Percentiles rank a stretch among this genome's conserved stretches.
Conservation (phyloP, 2,797 vertebrate species). For the Chaunax sp. region DNA sequence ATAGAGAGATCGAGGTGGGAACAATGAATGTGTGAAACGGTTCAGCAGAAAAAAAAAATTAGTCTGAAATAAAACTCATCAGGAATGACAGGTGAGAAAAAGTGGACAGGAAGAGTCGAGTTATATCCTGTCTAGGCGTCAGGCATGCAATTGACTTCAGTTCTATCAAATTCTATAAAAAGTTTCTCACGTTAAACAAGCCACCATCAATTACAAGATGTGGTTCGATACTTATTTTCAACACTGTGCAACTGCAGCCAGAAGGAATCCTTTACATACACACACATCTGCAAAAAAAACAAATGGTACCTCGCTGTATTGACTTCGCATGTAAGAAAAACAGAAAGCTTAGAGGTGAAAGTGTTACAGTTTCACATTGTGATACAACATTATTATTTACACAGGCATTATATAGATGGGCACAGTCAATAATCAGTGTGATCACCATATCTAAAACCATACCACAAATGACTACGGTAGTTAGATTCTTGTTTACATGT, state of each 20-base stretch:
- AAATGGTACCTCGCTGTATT: conserved; percentile 1
- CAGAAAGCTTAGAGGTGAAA: conserved; percentile 35
- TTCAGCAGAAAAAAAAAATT: conserved; percentile 20
- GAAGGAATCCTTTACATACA: conserved; percentile 4
- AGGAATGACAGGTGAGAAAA: conserved; percentile 33
- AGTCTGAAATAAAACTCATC: conserved; percentile 6
- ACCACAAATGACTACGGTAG: background rate
- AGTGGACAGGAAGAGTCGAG: conserved; percentile 11
- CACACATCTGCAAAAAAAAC: too few species aligned
- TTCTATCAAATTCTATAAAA: conserved; percentile 15
- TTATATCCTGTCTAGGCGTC: conserved; percentile 20
- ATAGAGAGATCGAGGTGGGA: conserved; percentile 8
- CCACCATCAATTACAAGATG: background rate
- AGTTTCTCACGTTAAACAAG: too few species aligned
- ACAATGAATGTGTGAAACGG: conserved; percentile 32
- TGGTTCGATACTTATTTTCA: conserved; percentile 11
- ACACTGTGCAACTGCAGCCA: conserved; percentile 4
- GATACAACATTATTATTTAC: conserved; percentile 66
- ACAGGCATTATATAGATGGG: too few species aligned
- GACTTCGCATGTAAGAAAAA: conserved; percentile 43
- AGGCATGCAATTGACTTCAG: conserved; percentile 14
- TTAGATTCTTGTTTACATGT: background rate
- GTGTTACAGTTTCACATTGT: conserved; percentile 44
- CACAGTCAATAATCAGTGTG: background rate
- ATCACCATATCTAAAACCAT: background rate